These are phyloP conservation scores for Octodon degus DNA, from an alignment of 2,113 vertebrate genomes.

Conservation along the genomic window DNA sequence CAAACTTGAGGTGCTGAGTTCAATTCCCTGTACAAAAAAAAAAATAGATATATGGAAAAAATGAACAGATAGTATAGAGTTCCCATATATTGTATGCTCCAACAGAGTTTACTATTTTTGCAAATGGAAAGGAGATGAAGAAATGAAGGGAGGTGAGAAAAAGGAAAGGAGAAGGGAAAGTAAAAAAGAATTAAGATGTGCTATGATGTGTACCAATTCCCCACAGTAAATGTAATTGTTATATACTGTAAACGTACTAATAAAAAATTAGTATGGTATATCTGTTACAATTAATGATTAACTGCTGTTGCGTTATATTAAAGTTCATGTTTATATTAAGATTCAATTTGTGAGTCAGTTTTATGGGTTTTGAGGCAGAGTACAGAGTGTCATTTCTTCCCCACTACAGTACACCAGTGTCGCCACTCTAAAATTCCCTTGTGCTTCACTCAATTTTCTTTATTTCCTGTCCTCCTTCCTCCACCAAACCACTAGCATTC, in stretches of 20 bases:
- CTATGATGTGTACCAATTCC: background rate
- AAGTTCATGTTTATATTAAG: background rate
- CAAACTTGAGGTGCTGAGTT: no score
- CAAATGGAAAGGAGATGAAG: background rate
- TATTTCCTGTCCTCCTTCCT: background rate
- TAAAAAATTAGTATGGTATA: background rate
- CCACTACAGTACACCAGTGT: background rate
- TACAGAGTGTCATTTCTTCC: background rate
- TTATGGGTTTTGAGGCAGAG: background rate
- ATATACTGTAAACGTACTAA: background rate
- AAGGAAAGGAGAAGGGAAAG: background rate
- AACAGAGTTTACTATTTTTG: background rate
- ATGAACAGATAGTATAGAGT: background rate
- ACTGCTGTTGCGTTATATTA: background rate
- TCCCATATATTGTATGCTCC: rapidly evolving
- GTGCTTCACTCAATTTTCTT: background rate
- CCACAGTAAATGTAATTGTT: background rate
- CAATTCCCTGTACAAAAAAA: no score
- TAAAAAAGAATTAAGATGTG: background rate
- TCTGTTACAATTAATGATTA: background rate
- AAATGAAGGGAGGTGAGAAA: background rate
- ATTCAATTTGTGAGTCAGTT: background rate
- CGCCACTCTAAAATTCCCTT: background rate
- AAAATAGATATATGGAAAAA: background rate
- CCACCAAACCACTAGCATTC: background rate